A percentile compares a stretch with the other conserved stretches of the same genome.
Conservation (phyloP, 2,113 vertebrate species). For the Taurulus bubalis region DNA sequence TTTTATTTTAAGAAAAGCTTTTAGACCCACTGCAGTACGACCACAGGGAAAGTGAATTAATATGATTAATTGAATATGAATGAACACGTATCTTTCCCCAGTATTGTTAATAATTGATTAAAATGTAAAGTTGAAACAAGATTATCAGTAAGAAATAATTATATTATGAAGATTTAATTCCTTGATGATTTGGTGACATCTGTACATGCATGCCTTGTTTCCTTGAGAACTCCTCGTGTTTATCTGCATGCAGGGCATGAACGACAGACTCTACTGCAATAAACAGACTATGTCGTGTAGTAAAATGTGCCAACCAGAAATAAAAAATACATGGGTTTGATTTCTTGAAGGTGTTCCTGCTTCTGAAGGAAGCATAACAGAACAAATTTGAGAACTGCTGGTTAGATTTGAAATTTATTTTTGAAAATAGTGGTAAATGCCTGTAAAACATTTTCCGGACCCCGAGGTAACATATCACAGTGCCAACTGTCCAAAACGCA, state of each 20-base stretch:
- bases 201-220: neutral
- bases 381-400: neutral
- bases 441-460: neutral
- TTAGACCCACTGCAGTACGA: neutral
- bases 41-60: neutral
- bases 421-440: neutral
- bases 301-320: too few relatives aligned
- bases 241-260: neutral
- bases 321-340: neutral
- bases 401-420: neutral
- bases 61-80: neutral
- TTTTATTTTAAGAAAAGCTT: neutral
- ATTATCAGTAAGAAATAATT: neutral
- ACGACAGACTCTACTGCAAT: neutral
- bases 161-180: neutral
- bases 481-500: neutral
- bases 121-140: neutral
- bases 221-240: neutral
- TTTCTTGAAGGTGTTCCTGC: neutral
- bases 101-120: neutral
- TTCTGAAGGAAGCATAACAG: neutral
- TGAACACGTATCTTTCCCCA: neutral
- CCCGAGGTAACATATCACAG: neutral
- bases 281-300: too few relatives aligned
- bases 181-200: neutral